Evolutionary conservation across 2,888 invertebrate species (phyloP).

Genomic region (Ennomos quercinarius): DNA sequence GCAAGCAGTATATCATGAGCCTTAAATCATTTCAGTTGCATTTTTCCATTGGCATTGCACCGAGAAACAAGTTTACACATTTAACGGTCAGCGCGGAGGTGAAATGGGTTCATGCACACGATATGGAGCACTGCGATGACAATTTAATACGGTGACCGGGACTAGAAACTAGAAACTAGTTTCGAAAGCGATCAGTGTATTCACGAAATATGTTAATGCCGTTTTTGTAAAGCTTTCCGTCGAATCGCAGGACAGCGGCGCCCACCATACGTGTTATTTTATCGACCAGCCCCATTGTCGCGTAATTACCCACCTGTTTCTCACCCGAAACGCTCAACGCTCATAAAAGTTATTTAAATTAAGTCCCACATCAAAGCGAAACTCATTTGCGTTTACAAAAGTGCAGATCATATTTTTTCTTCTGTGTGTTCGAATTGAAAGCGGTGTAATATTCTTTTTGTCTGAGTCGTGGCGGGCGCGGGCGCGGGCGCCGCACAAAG

Average conservation of each 20-base stretch:
- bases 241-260: conserved; percentile 21
- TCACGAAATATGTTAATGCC: conserved; percentile 35
- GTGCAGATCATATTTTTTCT: conserved; percentile 81
- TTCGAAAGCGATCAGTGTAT: conserved; percentile 21
- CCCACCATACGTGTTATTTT: conserved; percentile 36
- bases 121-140: conserved; percentile 44
- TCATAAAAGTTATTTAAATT: conserved; percentile 72
- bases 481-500: conserved; percentile 69
- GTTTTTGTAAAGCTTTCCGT: conserved; percentile 24
- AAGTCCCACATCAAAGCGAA: conserved; percentile 74
- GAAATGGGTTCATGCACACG: conserved; percentile 44
- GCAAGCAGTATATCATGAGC: conserved; percentile 34
- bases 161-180: conserved; percentile 32
- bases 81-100: conserved; percentile 45
- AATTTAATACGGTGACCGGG: conserved; percentile 42
- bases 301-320: conserved; percentile 53
- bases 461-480: conserved; percentile 60
- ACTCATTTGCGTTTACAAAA: conserved; percentile 82
- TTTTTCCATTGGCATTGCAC: conserved; percentile 41
- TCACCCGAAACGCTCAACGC: conserved; percentile 43
- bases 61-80: conserved; percentile 44
- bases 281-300: conserved; percentile 49
- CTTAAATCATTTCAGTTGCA: conserved; percentile 50
- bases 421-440: conserved; percentile 79
- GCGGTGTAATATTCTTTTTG: conserved; percentile 80